phyloP scores from a whole-genome alignment of 1,140 invertebrate genomes.

The Megathymus violae region DNA sequence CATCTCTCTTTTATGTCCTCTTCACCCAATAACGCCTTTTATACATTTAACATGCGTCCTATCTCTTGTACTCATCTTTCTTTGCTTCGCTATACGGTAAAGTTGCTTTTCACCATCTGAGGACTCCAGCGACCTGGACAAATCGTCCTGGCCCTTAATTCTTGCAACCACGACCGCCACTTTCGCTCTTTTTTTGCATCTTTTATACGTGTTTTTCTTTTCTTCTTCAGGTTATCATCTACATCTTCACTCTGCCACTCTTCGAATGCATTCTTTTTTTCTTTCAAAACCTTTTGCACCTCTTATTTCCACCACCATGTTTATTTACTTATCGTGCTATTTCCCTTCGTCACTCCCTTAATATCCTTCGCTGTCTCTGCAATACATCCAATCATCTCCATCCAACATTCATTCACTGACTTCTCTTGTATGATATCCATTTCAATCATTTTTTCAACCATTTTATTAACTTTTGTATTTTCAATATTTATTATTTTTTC shows the following conservation, averaged over 20 bases:
- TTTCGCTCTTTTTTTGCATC: constrained; percentile 15
- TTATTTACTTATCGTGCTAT: constrained; percentile 14
- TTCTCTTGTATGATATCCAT: constrained; percentile 17
- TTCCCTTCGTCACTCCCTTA: constrained; percentile 25
- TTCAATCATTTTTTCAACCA: constrained; percentile 29
- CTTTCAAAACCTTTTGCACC: constrained; percentile 19
- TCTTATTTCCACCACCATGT: constrained; percentile 40
- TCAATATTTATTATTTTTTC: no score
- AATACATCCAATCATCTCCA: no score
- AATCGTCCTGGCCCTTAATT: constrained; percentile 14
- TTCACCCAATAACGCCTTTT: constrained; percentile 20
- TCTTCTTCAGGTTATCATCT: neutral
- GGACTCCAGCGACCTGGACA: constrained; percentile 1
- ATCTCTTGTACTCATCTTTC: constrained; percentile 31
- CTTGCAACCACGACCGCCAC: constrained; percentile 19
- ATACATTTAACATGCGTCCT: constrained; percentile 31
- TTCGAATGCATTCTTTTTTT: constrained; percentile 33
- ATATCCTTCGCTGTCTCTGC: constrained; percentile 13
- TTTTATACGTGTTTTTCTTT: constrained; percentile 9
- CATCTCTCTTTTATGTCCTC: constrained; percentile 17
- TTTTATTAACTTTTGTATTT: no score
- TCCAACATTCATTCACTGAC: no score
- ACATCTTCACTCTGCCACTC: no score
- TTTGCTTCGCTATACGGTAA: constrained; percentile 8
- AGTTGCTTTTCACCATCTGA: neutral